Evolutionary conservation across 2,113 vertebrate species (phyloP).

Genomic region (Antigone vipio): DNA sequence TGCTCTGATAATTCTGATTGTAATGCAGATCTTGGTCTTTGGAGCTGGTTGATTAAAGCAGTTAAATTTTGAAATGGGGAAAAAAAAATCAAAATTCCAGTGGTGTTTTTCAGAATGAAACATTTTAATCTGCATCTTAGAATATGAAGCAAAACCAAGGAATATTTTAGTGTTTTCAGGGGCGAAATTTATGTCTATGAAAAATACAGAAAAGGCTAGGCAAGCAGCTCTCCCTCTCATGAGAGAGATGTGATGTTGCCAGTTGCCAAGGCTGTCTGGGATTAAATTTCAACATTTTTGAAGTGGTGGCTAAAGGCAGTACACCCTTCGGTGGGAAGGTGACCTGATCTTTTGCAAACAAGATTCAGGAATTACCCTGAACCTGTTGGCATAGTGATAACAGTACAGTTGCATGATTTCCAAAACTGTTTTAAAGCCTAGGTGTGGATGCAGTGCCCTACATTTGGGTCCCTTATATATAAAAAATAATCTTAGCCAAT

Average conservation of each 20-base stretch:
- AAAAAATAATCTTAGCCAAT: neutral
- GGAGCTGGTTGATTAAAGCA: neutral
- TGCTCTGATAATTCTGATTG: neutral
- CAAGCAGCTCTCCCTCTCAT: neutral
- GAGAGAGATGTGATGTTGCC: neutral
- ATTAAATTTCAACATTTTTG: neutral
- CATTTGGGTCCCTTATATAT: neutral
- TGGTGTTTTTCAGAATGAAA: neutral
- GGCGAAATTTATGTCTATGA: neutral
- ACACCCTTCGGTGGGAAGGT: neutral
- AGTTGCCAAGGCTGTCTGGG: neutral
- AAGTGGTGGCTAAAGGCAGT: neutral
- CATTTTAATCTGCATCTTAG: neutral
- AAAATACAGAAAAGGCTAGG: neutral
- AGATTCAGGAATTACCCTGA: neutral
- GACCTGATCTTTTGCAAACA: neutral
- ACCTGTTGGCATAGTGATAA: neutral
- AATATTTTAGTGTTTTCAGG: neutral
- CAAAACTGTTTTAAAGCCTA: neutral
- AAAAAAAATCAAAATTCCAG: neutral
- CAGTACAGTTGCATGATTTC: neutral
- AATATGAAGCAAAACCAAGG: neutral
- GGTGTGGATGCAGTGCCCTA: neutral
- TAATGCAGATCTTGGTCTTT: neutral
- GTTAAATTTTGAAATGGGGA: neutral